Percentiles rank a stretch among this genome's conserved stretches.
Conservation (phyloP, 2,113 vertebrate species). For the Notechis scutatus region DNA sequence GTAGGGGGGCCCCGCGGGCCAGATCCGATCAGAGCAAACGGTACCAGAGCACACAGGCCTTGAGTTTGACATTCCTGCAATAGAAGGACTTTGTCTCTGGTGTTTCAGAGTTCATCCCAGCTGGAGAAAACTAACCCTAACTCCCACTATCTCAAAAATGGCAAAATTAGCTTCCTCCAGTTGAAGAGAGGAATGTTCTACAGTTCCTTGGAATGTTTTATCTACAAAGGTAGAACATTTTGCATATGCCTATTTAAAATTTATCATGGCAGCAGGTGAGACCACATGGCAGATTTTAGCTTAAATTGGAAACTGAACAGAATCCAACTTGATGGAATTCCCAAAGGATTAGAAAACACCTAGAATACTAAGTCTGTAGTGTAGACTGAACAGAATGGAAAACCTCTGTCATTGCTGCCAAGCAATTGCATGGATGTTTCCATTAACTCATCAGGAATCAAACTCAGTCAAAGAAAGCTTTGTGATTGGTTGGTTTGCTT, state of each 20-base stretch:
- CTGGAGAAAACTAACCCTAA: neutral
- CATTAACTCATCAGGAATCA: neutral
- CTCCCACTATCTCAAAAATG: neutral
- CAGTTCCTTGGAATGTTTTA: neutral
- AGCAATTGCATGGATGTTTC: neutral
- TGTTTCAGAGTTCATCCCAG: neutral
- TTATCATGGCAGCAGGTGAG: neutral
- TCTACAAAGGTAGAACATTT: neutral
- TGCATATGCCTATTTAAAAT: neutral
- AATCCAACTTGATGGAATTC: neutral
- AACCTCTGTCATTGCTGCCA: neutral
- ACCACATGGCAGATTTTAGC: neutral
- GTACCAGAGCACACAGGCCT: too few species aligned
- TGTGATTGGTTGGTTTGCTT: neutral
- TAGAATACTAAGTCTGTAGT: neutral
- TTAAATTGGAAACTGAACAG: neutral
- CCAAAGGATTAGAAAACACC: neutral
- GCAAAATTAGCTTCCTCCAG: neutral
- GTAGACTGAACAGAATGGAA: neutral
- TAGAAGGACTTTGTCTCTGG: neutral
- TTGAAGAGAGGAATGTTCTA: neutral
- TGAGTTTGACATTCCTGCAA: too few species aligned
- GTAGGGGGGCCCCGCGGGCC: fast-evolving
- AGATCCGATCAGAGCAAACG: too few species aligned
- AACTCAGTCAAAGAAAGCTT: neutral